These are phyloP conservation scores for Patagioenas fasciata DNA, from an alignment of 2,113 vertebrate genomes.

Conservation along the genomic window DNA sequence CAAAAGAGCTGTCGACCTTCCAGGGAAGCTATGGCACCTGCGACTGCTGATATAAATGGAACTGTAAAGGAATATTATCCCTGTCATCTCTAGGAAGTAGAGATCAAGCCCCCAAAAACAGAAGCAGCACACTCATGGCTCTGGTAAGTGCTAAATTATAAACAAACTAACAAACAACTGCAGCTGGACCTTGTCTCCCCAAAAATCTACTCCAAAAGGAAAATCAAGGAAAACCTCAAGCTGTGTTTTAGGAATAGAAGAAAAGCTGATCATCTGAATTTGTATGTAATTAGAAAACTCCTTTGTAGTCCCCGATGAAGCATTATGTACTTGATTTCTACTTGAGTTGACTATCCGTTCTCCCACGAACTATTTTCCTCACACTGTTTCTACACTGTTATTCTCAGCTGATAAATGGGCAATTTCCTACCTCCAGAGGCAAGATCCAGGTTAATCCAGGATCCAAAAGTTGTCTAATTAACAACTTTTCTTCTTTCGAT, in stretches of 20 bases:
- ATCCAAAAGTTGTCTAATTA: not conserved
- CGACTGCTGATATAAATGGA: not conserved
- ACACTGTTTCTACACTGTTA: not conserved
- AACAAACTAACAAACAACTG: not conserved
- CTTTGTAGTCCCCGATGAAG: not conserved
- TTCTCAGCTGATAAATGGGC: not conserved
- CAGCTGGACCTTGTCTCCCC: not conserved
- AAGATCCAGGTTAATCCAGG: conserved; percentile 9
- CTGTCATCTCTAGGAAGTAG: not conserved
- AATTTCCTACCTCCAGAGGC: conserved; percentile 1
- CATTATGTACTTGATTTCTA: not conserved
- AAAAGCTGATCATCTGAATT: not conserved
- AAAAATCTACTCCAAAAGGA: not conserved
- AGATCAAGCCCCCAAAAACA: not conserved
- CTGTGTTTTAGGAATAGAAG: not conserved
- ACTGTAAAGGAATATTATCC: not conserved
- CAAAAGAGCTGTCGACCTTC: not conserved
- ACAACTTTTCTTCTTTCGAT: not conserved
- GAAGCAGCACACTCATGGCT: not conserved
- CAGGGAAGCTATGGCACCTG: not conserved
- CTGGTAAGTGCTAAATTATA: conserved; percentile 48
- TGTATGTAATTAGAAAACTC: not conserved
- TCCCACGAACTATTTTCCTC: not conserved
- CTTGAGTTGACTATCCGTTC: not conserved
- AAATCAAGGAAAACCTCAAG: not conserved